Evolutionary conservation across 1,140 invertebrate species (phyloP), one percentile per base, ranked within the genome.

Genomic region (Lasaia peninsularis): DNA sequence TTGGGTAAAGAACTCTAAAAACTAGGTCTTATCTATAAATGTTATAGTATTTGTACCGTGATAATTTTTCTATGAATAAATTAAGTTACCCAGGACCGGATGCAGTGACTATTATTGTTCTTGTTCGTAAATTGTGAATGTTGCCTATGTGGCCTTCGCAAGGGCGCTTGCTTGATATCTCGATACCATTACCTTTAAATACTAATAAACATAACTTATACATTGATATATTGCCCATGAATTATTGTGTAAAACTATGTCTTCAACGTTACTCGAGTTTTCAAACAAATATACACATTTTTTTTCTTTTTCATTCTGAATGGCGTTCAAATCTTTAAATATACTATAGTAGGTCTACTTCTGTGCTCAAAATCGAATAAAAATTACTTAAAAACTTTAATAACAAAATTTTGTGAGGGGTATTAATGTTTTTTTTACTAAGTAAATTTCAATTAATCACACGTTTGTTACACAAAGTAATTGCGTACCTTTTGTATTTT

Each of bases 101-200:
- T 44, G 18, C 37, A 20, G 37, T 44, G 14, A 44, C n/a, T n/a
- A n/a, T 44, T 44, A 44, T 20, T 44, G 37, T 44, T 44, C 37
- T 44, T 44, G 37, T 44, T 16, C 16, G 18, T 44, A 44, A 44
- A 44, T 44, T 52, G 50, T 51, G 49, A 51, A 51, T 51, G 49
- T 51, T 51, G 49, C 14, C 21, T 14, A n/a, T 3, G 10, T 31
- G 24, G 49, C 49, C 24, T 50, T 50, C 49, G 21, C 49, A 50
- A 50, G 49, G 49, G 49, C 49, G 49, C 28, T 12, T 5, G 49
- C 49, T 31, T n/a, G 49, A 50, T 50, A 50, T 24, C 21, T 50
- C 44, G 21, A 20, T 50, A 28, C 28, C 24, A 28, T 50, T 50
- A 50, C 28, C 21, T 12, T 24, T 24, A 14, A 37, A 37, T 14